Base-by-base conservation (phyloP, 1,140 invertebrate species). In the Drosophila azteca region DNA sequence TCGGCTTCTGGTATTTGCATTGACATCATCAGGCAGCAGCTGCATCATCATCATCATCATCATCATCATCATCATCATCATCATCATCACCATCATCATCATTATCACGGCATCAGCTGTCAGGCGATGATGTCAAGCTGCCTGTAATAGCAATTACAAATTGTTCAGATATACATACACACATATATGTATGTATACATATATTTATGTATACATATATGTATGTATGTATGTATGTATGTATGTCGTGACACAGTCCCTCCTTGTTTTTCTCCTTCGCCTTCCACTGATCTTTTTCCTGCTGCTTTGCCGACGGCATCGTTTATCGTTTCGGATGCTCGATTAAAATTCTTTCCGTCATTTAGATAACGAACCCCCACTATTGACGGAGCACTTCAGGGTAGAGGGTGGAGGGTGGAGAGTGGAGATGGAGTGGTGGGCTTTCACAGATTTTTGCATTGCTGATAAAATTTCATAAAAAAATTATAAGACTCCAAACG, bases 281-380 rank as follows among this genome's bases (percentile, higher is more conserved):
- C 31, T 17, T 11, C 3, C 7, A 31, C 8, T 26, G 20, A 43
- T 46, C 41, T 6, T 59, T 46, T 46, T 55, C 45, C 69, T 69
- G 66, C 58, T 64, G 62, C 48, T 61, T 58, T 26, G 60, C 60
- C 52, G 54, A 54, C 44, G 51, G 48, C 66, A 84, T 78, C 82
- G 83, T 76, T 85, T 87, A 84, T 84, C 80, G 75, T 75, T 69
- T 55, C 52, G 82, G 82, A 78, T 65, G 83, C 82, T 87, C 83
- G 83, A 87, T 87, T 87, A 87, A 87, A 87, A 87, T 87, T 87
- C 83, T 63, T 87, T 76, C 62, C 83, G 75, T 87, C 77, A 87
- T 88, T 87, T 82, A 78, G 78, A 77, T 64, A 88, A 68, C 74
- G 60, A 65, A 39, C 35, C 35, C 9, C 9, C 11, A 39, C 9